phyloP scores from a whole-genome alignment of 2,113 vertebrate genomes.

The Phoxinus phoxinus region DNA sequence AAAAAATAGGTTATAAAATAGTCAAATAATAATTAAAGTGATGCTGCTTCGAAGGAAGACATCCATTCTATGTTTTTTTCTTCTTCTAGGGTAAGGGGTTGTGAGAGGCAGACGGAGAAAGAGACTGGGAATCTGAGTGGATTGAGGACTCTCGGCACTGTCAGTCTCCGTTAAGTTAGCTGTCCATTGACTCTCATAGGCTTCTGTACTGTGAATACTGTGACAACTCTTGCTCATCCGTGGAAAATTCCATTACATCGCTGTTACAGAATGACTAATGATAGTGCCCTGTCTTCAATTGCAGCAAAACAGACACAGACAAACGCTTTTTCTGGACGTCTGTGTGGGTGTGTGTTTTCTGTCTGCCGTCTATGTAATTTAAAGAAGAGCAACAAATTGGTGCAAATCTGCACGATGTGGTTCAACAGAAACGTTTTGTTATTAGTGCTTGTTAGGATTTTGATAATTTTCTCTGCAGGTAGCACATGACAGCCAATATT shows the following conservation, averaged over 20 bases:
- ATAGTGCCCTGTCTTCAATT: conserved; percentile 64
- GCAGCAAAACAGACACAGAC: conserved; percentile 59
- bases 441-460: conserved; percentile 33
- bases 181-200: conserved; percentile 52
- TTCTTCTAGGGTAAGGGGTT: not conserved
- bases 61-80: not conserved
- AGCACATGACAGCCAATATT: not conserved
- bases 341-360: conserved; percentile 38
- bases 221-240: conserved; percentile 73
- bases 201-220: conserved; percentile 55
- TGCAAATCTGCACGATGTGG: conserved; percentile 16
- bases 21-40: conserved; percentile 17
- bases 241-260: conserved; percentile 76
- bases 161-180: conserved; percentile 55
- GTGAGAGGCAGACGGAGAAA: not conserved
- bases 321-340: conserved; percentile 58
- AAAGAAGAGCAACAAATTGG: conserved; percentile 21
- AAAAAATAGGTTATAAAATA: conserved; percentile 24
- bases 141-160: conserved; percentile 48
- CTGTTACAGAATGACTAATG: conserved; percentile 75
- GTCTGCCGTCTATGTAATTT: conserved; percentile 41
- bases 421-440: conserved; percentile 16
- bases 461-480: conserved; percentile 20
- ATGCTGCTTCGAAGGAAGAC: not conserved
- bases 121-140: not conserved